Conservation (phyloP, 2,797 vertebrate genomes). For the Arrhamphus sclerolepis region DNA sequence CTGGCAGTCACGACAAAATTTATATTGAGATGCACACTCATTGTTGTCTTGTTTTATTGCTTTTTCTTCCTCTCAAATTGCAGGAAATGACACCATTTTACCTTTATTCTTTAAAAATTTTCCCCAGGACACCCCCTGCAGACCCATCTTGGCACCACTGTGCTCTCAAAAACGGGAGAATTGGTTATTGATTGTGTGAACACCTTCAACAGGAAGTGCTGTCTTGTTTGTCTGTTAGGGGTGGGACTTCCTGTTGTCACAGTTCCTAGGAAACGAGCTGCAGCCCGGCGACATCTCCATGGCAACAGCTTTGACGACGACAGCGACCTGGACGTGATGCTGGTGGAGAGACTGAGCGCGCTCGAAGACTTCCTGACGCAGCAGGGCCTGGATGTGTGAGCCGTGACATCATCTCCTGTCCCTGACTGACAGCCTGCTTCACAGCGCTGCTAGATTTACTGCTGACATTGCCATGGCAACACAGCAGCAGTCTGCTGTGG, state of each 20-base stretch:
- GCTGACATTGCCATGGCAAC: constrained; percentile 11
- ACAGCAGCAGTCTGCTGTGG: neutral
- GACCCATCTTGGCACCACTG: no score
- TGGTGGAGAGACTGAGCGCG: constrained; percentile 90
- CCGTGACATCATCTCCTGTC: constrained; percentile 39
- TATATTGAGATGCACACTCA: no score
- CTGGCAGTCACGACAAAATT: no score
- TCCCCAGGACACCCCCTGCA: no score
- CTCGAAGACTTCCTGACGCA: constrained; percentile 88
- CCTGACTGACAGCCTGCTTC: constrained; percentile 34
- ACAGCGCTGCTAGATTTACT: constrained; percentile 32
- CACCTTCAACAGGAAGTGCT: no score
- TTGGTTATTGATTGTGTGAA: no score
- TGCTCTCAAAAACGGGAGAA: no score
- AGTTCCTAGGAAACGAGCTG: constrained; percentile 70
- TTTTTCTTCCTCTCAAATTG: no score
- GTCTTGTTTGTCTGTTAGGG: constrained; percentile 27
- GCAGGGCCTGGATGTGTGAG: constrained; percentile 77
- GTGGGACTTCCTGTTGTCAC: constrained; percentile 45
- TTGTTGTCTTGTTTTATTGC: no score
- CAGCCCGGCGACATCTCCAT: constrained; percentile 82
- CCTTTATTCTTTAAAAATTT: no score
- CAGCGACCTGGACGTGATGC: constrained; percentile 87
- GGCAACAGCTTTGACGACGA: constrained; percentile 60
- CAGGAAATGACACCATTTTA: no score